Evolutionary conservation across 2,113 vertebrate genomes (phyloP), one percentile per base, ranked within the genome.

Genomic region (Bufo bufo): DNA sequence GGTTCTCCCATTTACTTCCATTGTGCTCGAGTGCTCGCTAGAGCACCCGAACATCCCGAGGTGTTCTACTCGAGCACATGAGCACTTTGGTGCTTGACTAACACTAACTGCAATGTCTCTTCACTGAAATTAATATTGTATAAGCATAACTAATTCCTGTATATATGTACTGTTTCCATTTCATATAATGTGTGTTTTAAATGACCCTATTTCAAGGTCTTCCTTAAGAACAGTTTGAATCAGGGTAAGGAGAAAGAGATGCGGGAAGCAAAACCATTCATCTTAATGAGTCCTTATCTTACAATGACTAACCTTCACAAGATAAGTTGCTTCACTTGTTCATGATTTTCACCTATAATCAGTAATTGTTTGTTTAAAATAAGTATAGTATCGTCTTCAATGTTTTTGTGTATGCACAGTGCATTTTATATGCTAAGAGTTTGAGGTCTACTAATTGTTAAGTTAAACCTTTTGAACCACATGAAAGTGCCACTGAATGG

Each of bases 221-320:
- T 58, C 14, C 8, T 16, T 75, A 75, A 82, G 20, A 75, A 52
- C 20, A 52, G 13, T 49, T 33, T 17, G 4, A 80, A 72, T 71
- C 54, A 58, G 17, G 20, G 33, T n/a, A 45, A n/a, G n/a, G 17
- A 71, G 23, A 81, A 14, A 56, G 17, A 58, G 54, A 75, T 52
- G 23, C 2, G 13, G 43, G 69, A 82, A 82, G 50, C 13, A 16
- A 75, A 75, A 72, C 23, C 86, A 82, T 82, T 59, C 56, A 75
- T 72, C 54, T 23, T 75, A 82, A 82, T 82, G 66, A 74, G 66
- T 61, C 4, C 20, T 77, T 82, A 74, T 65, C 80, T 74, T 43
- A 82, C 86, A 83, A 45, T 78, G 86, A 72, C 54, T 88, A 77
- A 65, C 69, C 43, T 83, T 63, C 45, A 56, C 19, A 2, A 45